A percentile compares a stretch with the other conserved stretches of the same genome.
Conservation (phyloP, 2,797 vertebrate species). For the Knipowitschia caucasica region DNA sequence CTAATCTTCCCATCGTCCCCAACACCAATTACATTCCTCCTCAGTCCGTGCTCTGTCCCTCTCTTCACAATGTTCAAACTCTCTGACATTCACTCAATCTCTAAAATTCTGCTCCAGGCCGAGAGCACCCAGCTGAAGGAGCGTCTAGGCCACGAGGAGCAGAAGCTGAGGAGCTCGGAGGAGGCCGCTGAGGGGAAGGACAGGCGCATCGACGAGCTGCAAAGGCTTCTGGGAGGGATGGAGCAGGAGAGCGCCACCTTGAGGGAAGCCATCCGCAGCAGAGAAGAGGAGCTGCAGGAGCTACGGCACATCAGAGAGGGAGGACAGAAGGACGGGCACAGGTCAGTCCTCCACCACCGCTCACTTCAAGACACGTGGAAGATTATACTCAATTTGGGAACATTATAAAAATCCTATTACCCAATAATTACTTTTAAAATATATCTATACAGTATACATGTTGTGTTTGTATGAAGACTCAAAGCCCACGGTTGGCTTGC, state of each 20-base stretch:
- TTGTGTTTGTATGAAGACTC: too few relatives aligned
- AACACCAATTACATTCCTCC: too few relatives aligned
- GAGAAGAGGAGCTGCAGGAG: conserved; percentile 76
- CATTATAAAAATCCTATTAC: too few relatives aligned
- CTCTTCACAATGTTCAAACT: too few relatives aligned
- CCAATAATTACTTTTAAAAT: too few relatives aligned
- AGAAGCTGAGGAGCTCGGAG: conserved; percentile 70
- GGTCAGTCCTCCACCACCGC: conserved; percentile 40
- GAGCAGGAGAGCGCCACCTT: conserved; percentile 84
- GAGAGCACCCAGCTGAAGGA: conserved; percentile 73
- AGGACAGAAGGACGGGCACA: conserved; percentile 69
- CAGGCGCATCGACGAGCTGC: conserved; percentile 77
- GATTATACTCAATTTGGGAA: too few relatives aligned
- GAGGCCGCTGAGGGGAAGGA: conserved; percentile 69
- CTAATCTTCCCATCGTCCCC: too few relatives aligned
- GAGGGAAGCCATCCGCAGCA: conserved; percentile 72
- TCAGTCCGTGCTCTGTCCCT: too few relatives aligned
- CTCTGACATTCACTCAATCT: too few relatives aligned
- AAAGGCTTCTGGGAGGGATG: conserved; percentile 82
- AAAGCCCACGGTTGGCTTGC: too few relatives aligned
- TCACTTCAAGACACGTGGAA: too few relatives aligned
- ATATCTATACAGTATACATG: too few relatives aligned
- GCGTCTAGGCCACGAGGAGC: conserved; percentile 66
- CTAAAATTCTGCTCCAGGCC: conserved; percentile 32
- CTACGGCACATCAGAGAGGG: conserved; percentile 71